phyloP scores from a whole-genome alignment of 1,140 invertebrate species.

The Pseudomyrmex concolor region DNA sequence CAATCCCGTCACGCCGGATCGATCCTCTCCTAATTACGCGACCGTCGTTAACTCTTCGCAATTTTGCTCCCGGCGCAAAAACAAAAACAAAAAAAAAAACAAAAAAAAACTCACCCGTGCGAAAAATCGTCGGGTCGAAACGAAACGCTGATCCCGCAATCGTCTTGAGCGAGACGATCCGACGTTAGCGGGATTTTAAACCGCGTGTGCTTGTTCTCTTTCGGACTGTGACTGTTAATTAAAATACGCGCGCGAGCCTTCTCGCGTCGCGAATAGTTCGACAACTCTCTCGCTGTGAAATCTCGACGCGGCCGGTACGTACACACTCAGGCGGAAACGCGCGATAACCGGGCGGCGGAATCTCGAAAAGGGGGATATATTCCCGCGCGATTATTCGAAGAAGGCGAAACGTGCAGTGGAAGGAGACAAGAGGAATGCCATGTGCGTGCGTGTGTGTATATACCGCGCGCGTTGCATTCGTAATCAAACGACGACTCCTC shows the following conservation, averaged over 20 bases:
- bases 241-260: too few species aligned
- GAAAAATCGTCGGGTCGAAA: not conserved
- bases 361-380: not conserved
- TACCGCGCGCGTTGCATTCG: constrained; percentile 67
- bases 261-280: too few species aligned
- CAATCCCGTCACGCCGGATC: constrained; percentile 28
- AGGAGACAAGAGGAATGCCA: not conserved
- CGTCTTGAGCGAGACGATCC: not conserved
- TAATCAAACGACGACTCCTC: constrained; percentile 58
- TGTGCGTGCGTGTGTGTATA: constrained; percentile 8
- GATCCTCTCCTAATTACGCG: constrained; percentile 43
- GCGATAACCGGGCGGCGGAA: constrained; percentile 30
- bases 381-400: not conserved
- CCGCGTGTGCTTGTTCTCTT: too few species aligned
- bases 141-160: not conserved
- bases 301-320: not conserved
- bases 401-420: constrained; percentile 1
- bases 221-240: too few species aligned
- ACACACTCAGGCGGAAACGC: constrained; percentile 27
- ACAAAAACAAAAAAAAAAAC: constrained; percentile 21
- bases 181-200: not conserved
- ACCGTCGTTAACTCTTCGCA: constrained; percentile 22
- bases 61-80: constrained; percentile 15
- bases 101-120: constrained; percentile 29
- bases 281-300: constrained; percentile 11